Conservation (phyloP, 2,888 invertebrate genomes). For the Resseliella maxima region DNA sequence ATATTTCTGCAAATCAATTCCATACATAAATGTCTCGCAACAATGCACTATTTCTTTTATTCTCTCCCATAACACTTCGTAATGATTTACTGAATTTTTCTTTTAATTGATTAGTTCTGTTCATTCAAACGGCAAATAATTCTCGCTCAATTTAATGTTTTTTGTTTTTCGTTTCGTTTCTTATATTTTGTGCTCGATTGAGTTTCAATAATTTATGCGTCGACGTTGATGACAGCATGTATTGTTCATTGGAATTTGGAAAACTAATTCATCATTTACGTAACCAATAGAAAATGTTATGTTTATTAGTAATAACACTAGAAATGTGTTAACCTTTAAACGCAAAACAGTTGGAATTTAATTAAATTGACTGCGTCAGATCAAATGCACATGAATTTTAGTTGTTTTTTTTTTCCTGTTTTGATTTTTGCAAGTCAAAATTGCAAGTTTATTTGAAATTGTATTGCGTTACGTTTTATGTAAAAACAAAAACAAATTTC, state of each 20-base stretch:
- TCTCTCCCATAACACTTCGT: neutral
- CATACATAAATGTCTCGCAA: neutral
- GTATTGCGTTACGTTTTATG: neutral
- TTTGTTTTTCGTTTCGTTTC: neutral
- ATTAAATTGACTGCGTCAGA: slow-evolving; percentile 42
- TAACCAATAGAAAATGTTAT: neutral
- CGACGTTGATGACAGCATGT: neutral
- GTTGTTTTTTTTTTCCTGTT: too few species aligned
- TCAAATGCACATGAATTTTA: neutral
- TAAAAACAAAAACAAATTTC: too few species aligned
- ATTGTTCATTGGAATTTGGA: neutral
- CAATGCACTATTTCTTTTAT: neutral
- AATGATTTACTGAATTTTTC: neutral
- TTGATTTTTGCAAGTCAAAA: neutral
- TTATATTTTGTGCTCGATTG: neutral
- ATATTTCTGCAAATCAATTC: neutral
- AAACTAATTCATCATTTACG: slow-evolving; percentile 34
- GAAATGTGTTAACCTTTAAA: slow-evolving; percentile 18
- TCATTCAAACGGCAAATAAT: neutral
- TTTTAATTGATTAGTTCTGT: neutral
- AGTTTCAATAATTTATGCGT: neutral
- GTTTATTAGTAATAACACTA: neutral
- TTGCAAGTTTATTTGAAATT: neutral
- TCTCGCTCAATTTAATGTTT: neutral
- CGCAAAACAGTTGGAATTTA: neutral